Evolutionary conservation across 1,140 invertebrate species (phyloP).

Genomic region (Drosophila aff.): DNA sequence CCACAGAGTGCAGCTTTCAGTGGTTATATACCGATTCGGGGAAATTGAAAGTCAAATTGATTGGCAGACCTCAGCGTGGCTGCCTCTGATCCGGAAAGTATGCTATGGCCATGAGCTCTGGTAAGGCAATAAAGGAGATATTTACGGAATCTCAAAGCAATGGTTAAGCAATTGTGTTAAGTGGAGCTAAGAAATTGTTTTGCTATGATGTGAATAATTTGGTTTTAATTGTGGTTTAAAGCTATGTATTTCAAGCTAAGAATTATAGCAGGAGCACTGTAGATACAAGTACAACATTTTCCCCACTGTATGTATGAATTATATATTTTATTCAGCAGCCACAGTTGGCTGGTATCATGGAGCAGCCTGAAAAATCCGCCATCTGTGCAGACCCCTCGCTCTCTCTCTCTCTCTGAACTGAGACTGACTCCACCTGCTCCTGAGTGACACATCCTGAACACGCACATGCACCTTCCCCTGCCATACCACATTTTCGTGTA

Average conservation of each 20-base stretch:
- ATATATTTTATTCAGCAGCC: not conserved
- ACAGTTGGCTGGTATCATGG: not conserved
- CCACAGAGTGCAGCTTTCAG: conserved; percentile 26
- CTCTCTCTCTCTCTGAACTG: conserved; percentile 1
- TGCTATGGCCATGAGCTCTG: not conserved
- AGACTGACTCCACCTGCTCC: conserved; percentile 51
- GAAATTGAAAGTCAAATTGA: conserved; percentile 41
- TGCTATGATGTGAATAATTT: not conserved
- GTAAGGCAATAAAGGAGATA: not conserved
- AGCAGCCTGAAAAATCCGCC: not conserved
- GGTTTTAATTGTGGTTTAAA: not conserved
- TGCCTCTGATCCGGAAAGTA: conserved; percentile 27
- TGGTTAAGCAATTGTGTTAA: conserved; percentile 1
- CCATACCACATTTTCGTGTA: conserved; percentile 59
- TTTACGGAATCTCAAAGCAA: not conserved
- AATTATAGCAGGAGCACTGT: too few species aligned
- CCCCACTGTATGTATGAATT: not conserved
- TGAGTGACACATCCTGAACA: conserved; percentile 75
- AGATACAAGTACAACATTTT: not conserved
- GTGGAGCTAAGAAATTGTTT: not conserved
- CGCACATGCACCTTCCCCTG: conserved; percentile 18
- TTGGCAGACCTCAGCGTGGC: conserved; percentile 11
- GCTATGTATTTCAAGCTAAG: not conserved
- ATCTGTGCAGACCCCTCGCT: conserved; percentile 4
- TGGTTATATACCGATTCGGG: conserved; percentile 6